Conservation (phyloP, 2,113 vertebrate species). For the Nestor notabilis region DNA sequence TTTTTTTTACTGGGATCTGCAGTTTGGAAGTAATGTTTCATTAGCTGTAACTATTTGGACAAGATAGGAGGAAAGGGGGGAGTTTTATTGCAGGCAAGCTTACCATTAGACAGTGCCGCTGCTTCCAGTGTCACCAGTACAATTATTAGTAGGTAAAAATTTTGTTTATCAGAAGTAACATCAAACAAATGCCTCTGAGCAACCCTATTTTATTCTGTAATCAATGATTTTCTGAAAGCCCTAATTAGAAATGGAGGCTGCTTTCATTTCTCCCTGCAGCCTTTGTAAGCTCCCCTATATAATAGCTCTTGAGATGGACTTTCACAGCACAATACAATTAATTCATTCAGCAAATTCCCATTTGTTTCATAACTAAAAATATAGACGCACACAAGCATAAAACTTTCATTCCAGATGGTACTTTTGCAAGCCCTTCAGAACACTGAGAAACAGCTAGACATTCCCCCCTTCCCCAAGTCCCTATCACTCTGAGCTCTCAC, state of each 20-base stretch:
- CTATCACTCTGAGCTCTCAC: not conserved
- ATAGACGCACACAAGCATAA: not conserved
- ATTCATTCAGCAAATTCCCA: slow-evolving; percentile 52
- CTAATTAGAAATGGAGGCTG: slow-evolving; percentile 40
- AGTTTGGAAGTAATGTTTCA: slow-evolving; percentile 11
- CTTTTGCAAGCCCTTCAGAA: slow-evolving; percentile 28
- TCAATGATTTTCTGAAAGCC: slow-evolving; percentile 54
- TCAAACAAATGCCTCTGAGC: slow-evolving; percentile 23
- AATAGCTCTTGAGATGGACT: slow-evolving; percentile 11
- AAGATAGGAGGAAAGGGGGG: not conserved
- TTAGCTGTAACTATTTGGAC: not conserved
- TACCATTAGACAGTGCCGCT: not conserved
- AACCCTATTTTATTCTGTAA: slow-evolving; percentile 20
- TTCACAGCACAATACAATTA: slow-evolving; percentile 29
- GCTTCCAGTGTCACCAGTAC: slow-evolving; percentile 3
- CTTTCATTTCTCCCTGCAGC: slow-evolving; percentile 27
- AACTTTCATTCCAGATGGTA: slow-evolving; percentile 18
- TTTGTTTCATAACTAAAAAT: slow-evolving; percentile 45
- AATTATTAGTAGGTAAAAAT: slow-evolving; percentile 19
- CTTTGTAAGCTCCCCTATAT: not conserved
- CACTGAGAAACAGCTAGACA: not conserved
- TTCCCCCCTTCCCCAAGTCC: not conserved
- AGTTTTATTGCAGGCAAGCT: slow-evolving; percentile 26
- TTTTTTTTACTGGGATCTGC: not conserved
- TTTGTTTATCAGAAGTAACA: slow-evolving; percentile 30